Percentiles rank a stretch among this genome's conserved stretches.
Conservation (phyloP, 2,113 vertebrate genomes). For the Sciurus niger region DNA sequence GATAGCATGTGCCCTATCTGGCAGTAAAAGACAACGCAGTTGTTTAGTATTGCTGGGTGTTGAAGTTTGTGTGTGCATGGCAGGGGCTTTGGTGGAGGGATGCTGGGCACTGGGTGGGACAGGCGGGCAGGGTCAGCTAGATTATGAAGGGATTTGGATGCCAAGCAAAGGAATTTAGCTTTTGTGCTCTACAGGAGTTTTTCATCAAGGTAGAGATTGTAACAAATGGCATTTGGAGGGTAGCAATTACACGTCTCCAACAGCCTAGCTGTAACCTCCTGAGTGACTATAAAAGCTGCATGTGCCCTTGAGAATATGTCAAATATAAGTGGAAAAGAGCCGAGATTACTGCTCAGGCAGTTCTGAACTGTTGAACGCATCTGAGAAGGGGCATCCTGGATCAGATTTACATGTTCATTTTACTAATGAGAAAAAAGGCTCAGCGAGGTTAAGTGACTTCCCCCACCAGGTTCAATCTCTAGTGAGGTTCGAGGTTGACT, state of each 20-base stretch:
- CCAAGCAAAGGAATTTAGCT: constrained; percentile 21
- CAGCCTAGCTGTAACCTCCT: not conserved
- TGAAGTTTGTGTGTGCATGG: not conserved
- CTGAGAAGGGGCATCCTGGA: not conserved
- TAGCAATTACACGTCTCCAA: not conserved
- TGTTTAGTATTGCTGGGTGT: not conserved
- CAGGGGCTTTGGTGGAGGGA: too few relatives aligned
- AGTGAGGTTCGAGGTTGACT: constrained; percentile 7
- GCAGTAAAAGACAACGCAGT: not conserved
- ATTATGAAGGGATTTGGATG: not conserved
- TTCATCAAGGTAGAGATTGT: not conserved
- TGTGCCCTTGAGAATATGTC: not conserved
- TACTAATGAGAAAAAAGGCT: not conserved
- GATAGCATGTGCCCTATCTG: not conserved
- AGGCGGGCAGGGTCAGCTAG: not conserved
- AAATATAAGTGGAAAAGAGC: not conserved
- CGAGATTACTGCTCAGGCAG: not conserved
- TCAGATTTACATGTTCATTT: constrained; percentile 43
- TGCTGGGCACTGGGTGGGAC: not conserved
- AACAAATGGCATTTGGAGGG: not conserved
- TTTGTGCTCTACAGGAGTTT: not conserved
- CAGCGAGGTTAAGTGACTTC: constrained; percentile 40
- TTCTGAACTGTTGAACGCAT: not conserved
- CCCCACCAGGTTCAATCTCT: not conserved
- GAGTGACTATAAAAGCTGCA: not conserved